Base-by-base conservation (phyloP, 2,797 vertebrate species). In the Tauraco hartlaubi region DNA sequence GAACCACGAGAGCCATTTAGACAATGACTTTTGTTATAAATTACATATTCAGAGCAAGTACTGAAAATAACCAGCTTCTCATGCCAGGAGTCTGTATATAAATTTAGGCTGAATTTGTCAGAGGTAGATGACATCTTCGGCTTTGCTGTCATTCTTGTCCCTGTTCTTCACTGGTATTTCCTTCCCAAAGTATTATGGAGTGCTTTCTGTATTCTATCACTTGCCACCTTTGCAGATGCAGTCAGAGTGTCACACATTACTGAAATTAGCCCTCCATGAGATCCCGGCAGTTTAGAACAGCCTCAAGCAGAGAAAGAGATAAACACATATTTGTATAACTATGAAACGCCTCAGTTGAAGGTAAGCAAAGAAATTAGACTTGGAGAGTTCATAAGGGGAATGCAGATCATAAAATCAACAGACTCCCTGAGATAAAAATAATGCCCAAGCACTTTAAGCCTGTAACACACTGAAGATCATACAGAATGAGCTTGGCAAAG, bases 341-440 rank as follows among this genome's bases (percentile, higher is more conserved):
- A 72, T 86, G 88, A 96, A 94, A 96, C 81, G 85, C 82, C 74
- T 95, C 85, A 84, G 82, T 43, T 95, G 95, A 96, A 96, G 89
- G 96, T 96, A 94, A 96, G 95, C 85, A 96, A 97, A 94, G 89
- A 94, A 94, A 96, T 95, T 88, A 95, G 79, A 96, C 89, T 91
- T 86, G 44, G 26, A 91, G 91, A 82, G 88, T 94, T 94, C 94
- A 76, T 92, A 94, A 86, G 73, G 85, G 80, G 85, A 95, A 96
- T 72, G 62, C 66, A 90, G 89, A 92, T 73, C 59, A 17, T 91
- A 94, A 96, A 92, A 96, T 84, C 78, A 95, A 93, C 86, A 92
- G 73, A 92, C 74, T 96, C 87, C 88, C 87, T 61, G 85, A 94
- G 91, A 96, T 71, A 90, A 95, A 92, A 97, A 94, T 94, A 96